A percentile compares a stretch with the other conserved stretches of the same genome.
These are phyloP conservation scores for Elysia chlorotica DNA, from an alignment of 1,140 invertebrate genomes.

Conservation along the genomic window DNA sequence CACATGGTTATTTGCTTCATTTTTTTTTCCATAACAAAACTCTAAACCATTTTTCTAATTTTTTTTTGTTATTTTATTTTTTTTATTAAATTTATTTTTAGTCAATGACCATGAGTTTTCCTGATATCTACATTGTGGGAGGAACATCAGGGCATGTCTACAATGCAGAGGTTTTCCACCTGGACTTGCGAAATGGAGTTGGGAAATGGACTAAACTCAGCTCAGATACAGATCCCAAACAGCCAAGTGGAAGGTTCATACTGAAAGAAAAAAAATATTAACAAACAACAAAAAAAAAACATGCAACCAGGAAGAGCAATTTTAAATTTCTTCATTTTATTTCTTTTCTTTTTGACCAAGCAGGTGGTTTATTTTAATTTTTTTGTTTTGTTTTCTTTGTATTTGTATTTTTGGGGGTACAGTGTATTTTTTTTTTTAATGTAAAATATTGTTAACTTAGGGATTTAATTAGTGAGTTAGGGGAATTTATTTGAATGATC, in stretches of 20 bases:
- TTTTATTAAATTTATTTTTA: conserved; percentile 22
- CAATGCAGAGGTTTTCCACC: conserved; percentile 29
- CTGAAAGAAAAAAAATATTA: background rate
- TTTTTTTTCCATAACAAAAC: too few relatives aligned
- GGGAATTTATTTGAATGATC: too few relatives aligned
- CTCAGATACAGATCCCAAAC: conserved; percentile 9
- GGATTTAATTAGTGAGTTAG: too few relatives aligned
- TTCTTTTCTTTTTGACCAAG: too few relatives aligned
- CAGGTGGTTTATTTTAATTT: too few relatives aligned
- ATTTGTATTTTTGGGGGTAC: too few relatives aligned
- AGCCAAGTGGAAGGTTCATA: conserved; percentile 16
- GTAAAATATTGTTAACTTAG: too few relatives aligned
- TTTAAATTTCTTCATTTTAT: background rate
- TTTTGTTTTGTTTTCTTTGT: too few relatives aligned
- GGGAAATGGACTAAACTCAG: conserved; percentile 28
- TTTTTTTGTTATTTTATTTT: too few relatives aligned
- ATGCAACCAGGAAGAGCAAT: background rate
- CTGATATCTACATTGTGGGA: conserved; percentile 59
- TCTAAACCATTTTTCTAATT: too few relatives aligned
- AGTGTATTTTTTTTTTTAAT: background rate
- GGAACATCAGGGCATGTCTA: conserved; percentile 47
- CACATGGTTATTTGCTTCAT: too few relatives aligned
- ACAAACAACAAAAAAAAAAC: background rate
- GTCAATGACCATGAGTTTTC: conserved; percentile 49
- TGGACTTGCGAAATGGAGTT: conserved; percentile 24